Evolutionary conservation across 2,888 invertebrate species (phyloP).

Genomic region (Anthophora plumipes): DNA sequence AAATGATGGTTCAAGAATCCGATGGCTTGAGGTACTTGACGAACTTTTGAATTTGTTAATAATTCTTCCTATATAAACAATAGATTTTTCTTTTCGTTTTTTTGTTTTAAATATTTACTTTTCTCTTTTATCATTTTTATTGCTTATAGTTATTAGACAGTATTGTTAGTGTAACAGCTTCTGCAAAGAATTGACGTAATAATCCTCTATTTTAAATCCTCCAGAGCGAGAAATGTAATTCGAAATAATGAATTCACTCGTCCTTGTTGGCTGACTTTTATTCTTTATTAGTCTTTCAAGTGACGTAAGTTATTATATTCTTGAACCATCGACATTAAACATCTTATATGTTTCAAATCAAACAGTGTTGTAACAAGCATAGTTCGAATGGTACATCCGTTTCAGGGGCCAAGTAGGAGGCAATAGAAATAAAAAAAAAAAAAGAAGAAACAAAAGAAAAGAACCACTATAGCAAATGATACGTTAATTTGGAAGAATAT

Average conservation of each 20-base stretch:
- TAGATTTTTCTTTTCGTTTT: neutral
- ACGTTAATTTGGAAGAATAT: neutral
- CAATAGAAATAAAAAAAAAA: neutral
- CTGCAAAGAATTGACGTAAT: too few relatives aligned
- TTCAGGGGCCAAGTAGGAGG: slow-evolving; percentile 40
- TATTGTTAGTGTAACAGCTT: too few relatives aligned
- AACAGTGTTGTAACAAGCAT: slow-evolving; percentile 25
- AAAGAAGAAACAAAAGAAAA: neutral
- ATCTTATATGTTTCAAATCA: slow-evolving; percentile 6
- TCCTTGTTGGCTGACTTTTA: neutral
- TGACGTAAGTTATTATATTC: neutral
- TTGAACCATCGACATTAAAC: neutral
- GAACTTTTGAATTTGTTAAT: neutral
- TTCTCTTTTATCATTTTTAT: neutral
- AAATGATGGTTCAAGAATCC: slow-evolving; percentile 7
- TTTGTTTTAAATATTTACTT: neutral
- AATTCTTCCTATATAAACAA: neutral
- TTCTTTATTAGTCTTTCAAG: neutral
- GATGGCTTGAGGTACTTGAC: neutral
- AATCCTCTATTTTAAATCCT: too few relatives aligned
- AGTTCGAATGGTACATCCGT: slow-evolving; percentile 24
- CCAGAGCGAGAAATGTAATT: too few relatives aligned
- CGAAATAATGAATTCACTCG: too few relatives aligned
- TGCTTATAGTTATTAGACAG: too few relatives aligned
- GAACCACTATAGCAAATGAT: neutral